Percentiles rank a stretch among this genome's conserved stretches.
Conservation (phyloP, 2,888 invertebrate genomes). For the Empis livida region DNA sequence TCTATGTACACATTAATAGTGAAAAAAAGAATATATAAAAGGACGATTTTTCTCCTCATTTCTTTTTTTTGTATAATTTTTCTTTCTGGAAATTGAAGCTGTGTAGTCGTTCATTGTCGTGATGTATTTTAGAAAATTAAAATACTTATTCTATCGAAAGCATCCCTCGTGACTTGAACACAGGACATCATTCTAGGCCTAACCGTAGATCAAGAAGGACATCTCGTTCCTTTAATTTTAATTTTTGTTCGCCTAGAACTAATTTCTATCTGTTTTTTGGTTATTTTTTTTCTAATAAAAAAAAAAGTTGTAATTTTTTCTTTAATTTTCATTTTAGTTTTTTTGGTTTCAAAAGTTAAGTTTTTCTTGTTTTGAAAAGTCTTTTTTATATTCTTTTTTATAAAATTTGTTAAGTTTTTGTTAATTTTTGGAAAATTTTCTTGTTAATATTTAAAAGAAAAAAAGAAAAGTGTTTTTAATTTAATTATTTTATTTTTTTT, state of each 20-base stretch:
- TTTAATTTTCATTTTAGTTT: neutral
- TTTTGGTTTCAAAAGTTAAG: neutral
- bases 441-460: slow-evolving; percentile 1
- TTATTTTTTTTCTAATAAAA: slow-evolving; percentile 6
- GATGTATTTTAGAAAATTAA: neutral
- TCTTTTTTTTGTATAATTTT: neutral
- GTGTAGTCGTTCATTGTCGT: neutral
- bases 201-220: slow-evolving; percentile 37
- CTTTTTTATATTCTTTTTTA: too few relatives aligned
- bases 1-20: too few relatives aligned
- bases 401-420: too few relatives aligned
- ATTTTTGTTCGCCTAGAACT: slow-evolving; percentile 11
- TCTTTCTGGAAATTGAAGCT: neutral
- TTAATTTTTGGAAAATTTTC: slow-evolving; percentile 3
- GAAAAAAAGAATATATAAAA: too few relatives aligned
- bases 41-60: neutral
- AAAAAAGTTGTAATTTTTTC: slow-evolving; percentile 10
- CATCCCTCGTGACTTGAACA: slow-evolving; percentile 29
- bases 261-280: slow-evolving; percentile 3
- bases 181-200: slow-evolving; percentile 38
- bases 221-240: slow-evolving; percentile 17
- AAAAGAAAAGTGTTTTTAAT: too few relatives aligned
- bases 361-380: too few relatives aligned
- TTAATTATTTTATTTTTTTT: slow-evolving; percentile 1
- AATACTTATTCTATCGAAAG: neutral